These are phyloP conservation scores for Phaenicophaeus curvirostris DNA, from an alignment of 2,797 vertebrate species.

Conservation along the genomic window DNA sequence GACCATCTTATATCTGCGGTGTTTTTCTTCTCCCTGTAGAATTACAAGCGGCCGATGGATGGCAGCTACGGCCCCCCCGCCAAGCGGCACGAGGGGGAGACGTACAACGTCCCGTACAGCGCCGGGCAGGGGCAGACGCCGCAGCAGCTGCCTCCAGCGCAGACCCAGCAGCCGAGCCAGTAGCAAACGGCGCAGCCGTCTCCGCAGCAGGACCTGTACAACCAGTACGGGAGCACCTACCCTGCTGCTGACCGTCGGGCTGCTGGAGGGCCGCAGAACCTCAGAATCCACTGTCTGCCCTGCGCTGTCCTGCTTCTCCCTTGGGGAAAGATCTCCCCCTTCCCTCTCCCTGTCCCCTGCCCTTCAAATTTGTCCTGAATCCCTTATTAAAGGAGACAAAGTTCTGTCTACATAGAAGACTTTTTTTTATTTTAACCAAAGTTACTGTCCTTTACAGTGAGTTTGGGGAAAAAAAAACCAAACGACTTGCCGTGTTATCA, in stretches of 20 bases:
- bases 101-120: conserved; percentile 90
- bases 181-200: conserved; percentile 81
- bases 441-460: conserved; percentile 99
- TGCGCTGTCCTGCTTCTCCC: conserved; percentile 85
- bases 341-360: conserved; percentile 67
- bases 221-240: conserved; percentile 89
- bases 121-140: conserved; percentile 86
- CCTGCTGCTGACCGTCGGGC: conserved; percentile 88
- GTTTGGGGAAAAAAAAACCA: conserved; percentile 87
- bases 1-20: neutral
- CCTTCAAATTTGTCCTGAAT: conserved; percentile 77
- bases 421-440: conserved; percentile 99
- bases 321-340: conserved; percentile 80
- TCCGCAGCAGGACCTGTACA: conserved; percentile 90
- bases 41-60: conserved; percentile 96
- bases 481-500: conserved; percentile 87
- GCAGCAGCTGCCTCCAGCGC: conserved; percentile 86
- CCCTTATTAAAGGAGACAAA: conserved; percentile 86
- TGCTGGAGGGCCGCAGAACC: conserved; percentile 87
- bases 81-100: conserved; percentile 94
- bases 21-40: conserved; percentile 74
- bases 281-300: conserved; percentile 95
- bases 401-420: conserved; percentile 90
- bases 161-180: conserved; percentile 86
- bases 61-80: conserved; percentile 93